A percentile compares a stretch with the other conserved stretches of the same genome.
phyloP scores from a whole-genome alignment of 2,888 invertebrate genomes.

The Agrochola macilenta region DNA sequence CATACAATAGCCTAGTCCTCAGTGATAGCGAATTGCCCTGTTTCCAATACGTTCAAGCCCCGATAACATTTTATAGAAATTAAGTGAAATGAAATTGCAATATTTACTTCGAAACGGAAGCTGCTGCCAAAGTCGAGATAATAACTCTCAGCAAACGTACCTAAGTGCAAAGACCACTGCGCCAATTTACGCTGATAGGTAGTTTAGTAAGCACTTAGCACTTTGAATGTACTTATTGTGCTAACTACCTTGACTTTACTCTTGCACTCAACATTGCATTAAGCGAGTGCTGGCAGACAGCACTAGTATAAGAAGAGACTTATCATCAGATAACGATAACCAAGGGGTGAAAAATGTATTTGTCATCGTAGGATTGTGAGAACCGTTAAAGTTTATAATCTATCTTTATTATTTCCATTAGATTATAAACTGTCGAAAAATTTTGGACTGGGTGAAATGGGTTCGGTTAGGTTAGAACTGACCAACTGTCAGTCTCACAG shows the following conservation, averaged over 20 bases:
- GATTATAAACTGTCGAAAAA: no score
- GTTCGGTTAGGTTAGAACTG: no score
- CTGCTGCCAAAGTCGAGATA: background rate
- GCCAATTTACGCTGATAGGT: slow-evolving; percentile 34
- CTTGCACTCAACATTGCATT: background rate
- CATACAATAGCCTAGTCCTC: background rate
- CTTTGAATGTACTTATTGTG: slow-evolving; percentile 28
- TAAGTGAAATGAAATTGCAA: slow-evolving; percentile 20
- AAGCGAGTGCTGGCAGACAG: background rate
- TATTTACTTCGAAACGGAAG: slow-evolving; percentile 16
- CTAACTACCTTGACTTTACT: slow-evolving; percentile 20
- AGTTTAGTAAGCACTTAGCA: slow-evolving; percentile 33
- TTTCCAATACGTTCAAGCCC: background rate
- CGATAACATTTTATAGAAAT: slow-evolving; percentile 17
- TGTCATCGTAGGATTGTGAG: no score
- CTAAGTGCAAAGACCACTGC: slow-evolving; percentile 27
- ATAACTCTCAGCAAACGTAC: slow-evolving; percentile 33
- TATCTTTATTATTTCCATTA: no score
- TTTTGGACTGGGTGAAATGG: no score
- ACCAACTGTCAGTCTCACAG: no score
- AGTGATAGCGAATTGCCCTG: slow-evolving; percentile 8
- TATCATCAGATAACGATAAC: background rate
- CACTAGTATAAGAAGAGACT: background rate
- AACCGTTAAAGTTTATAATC: no score
- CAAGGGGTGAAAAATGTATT: no score